Conservation (phyloP, 2,888 invertebrate species). For the Taenaris catops region DNA sequence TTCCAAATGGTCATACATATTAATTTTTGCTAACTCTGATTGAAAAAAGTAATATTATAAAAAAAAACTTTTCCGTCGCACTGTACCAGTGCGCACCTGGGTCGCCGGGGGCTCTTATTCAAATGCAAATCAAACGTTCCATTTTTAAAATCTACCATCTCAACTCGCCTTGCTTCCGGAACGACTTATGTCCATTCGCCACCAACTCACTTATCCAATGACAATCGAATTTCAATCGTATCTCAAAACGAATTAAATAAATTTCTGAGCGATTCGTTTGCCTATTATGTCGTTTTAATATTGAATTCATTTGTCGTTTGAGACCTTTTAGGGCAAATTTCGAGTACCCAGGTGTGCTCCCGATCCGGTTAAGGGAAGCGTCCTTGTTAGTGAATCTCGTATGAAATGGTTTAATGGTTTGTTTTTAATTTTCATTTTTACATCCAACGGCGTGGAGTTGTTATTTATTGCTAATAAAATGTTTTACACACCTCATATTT, state of each 20-base stretch:
- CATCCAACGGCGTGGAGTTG: slow-evolving; percentile 57
- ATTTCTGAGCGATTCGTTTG: slow-evolving; percentile 24
- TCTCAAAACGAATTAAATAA: slow-evolving; percentile 15
- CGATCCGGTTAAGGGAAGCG: slow-evolving; percentile 78
- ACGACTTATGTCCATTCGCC: slow-evolving; percentile 71
- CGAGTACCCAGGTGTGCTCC: slow-evolving; percentile 79
- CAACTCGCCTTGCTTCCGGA: slow-evolving; percentile 72
- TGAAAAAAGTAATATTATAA: slow-evolving; percentile 27
- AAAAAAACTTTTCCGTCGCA: slow-evolving; percentile 54
- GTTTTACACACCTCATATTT: slow-evolving; percentile 19
- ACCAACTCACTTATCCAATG: slow-evolving; percentile 33
- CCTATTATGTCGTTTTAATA: slow-evolving; percentile 36
- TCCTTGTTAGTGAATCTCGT: slow-evolving; percentile 77
- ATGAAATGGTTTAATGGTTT: slow-evolving; percentile 78
- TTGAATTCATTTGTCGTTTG: slow-evolving; percentile 53
- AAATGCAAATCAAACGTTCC: slow-evolving; percentile 81
- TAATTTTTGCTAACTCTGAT: slow-evolving; percentile 35
- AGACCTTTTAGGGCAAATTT: slow-evolving; percentile 74
- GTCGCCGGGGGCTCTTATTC: slow-evolving; percentile 77
- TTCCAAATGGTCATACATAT: slow-evolving; percentile 62
- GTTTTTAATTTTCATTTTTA: slow-evolving; percentile 77
- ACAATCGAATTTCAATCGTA: slow-evolving; percentile 36
- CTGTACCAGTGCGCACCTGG: slow-evolving; percentile 73
- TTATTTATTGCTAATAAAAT: slow-evolving; percentile 68
- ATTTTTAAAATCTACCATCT: slow-evolving; percentile 80